Conservation (phyloP, 2,888 invertebrate species). For the Agapostemon virescens region DNA sequence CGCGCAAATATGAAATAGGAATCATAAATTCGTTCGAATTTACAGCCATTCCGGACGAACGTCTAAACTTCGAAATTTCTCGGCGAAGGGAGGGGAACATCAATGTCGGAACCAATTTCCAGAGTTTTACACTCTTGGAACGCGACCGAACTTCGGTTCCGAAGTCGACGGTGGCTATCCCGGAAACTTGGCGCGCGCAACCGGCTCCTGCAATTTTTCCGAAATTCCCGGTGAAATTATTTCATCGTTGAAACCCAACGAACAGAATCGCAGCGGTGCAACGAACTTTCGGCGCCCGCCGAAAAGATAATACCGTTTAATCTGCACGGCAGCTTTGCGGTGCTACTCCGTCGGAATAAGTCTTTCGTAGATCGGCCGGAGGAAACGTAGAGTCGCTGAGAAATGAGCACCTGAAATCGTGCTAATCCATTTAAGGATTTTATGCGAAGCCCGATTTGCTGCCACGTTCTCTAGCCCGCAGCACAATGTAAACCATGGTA, state of each 20-base stretch:
- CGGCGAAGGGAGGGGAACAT: constrained; percentile 26
- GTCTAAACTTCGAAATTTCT: constrained; percentile 35
- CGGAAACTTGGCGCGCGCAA: constrained; percentile 2
- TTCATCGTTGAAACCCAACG: background rate
- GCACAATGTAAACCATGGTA: background rate
- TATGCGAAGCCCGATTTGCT: background rate
- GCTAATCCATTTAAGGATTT: constrained; percentile 11
- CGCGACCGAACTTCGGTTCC: constrained; percentile 10
- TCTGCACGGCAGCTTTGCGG: background rate
- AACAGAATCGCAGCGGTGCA: background rate
- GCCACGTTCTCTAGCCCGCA: background rate
- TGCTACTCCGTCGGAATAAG: background rate
- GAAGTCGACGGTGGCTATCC: background rate
- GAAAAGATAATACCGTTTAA: constrained; percentile 9
- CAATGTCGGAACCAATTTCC: constrained; percentile 51
- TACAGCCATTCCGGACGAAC: constrained; percentile 37
- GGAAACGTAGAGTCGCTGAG: background rate
- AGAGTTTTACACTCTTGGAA: constrained; percentile 33
- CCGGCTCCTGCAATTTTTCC: constrained; percentile 15
- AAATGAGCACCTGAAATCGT: constrained; percentile 3
- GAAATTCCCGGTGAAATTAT: constrained; percentile 14
- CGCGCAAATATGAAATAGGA: constrained; percentile 37
- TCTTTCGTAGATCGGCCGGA: background rate
- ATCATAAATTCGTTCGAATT: constrained; percentile 49
- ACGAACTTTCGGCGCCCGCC: background rate